Percentiles rank a stretch among this genome's conserved stretches.
Evolutionary conservation across 2,113 vertebrate genomes (phyloP).

Genomic region (Mormyrus iriodes): DNA sequence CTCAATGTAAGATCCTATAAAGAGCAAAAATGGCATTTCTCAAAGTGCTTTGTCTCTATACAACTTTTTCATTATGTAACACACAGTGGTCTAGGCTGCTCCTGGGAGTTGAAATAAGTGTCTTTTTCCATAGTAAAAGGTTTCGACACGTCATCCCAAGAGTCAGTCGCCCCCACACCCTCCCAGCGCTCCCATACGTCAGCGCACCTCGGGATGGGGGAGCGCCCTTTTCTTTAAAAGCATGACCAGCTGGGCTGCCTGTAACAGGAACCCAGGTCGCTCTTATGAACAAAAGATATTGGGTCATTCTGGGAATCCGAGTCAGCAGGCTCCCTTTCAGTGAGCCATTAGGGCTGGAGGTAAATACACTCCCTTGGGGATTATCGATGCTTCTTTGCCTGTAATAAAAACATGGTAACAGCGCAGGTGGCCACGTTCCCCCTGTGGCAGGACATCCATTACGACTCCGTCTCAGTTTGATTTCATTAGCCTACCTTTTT

Average conservation of each 20-base stretch:
- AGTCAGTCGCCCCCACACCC: background rate
- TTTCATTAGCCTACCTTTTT: slow-evolving; percentile 16
- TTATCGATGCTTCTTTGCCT: slow-evolving; percentile 42
- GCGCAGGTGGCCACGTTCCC: slow-evolving; percentile 24
- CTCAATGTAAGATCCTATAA: background rate
- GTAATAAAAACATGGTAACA: slow-evolving; percentile 47
- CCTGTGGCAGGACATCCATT: slow-evolving; percentile 32
- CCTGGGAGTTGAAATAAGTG: background rate
- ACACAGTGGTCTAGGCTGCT: background rate
- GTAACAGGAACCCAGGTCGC: slow-evolving; percentile 3
- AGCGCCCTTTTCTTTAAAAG: background rate
- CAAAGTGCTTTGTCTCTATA: background rate
- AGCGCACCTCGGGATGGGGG: background rate
- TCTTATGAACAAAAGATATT: slow-evolving; percentile 35
- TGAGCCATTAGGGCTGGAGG: slow-evolving; percentile 36
- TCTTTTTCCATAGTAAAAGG: background rate
- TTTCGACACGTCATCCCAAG: background rate
- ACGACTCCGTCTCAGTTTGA: slow-evolving; percentile 18
- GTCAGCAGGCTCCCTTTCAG: slow-evolving; percentile 42
- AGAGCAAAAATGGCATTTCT: background rate
- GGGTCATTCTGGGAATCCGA: slow-evolving; percentile 39
- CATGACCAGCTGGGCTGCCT: background rate
- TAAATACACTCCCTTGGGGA: slow-evolving; percentile 35
- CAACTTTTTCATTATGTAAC: background rate
- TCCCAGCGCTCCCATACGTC: background rate